phyloP scores from a whole-genome alignment of 2,113 vertebrate species.

The Holacanthus passer region DNA sequence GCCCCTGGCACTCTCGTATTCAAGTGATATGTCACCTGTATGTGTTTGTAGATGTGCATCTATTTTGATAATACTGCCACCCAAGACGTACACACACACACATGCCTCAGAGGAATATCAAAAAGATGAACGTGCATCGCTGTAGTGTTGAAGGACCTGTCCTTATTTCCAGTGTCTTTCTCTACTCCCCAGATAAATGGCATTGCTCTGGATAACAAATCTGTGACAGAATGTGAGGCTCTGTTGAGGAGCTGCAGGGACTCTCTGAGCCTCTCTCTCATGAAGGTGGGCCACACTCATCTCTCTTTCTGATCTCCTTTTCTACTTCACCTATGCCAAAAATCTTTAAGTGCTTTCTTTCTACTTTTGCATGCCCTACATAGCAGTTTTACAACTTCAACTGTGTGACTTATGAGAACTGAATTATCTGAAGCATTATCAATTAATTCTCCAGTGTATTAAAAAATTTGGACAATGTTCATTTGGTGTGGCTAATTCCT shows the following conservation, averaged over 20 bases:
- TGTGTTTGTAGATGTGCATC: slow-evolving; percentile 42
- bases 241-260: slow-evolving; percentile 93
- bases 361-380: slow-evolving; percentile 38
- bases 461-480: too few relatives aligned
- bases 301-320: slow-evolving; percentile 29
- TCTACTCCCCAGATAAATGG: slow-evolving; percentile 91
- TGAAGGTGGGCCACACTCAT: slow-evolving; percentile 90
- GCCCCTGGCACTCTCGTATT: slow-evolving; percentile 24
- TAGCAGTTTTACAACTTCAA: slow-evolving; percentile 26
- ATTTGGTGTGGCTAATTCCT: slow-evolving; percentile 6
- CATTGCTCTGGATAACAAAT: slow-evolving; percentile 97
- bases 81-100: neutral
- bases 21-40: slow-evolving; percentile 43
- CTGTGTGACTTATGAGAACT: slow-evolving; percentile 1
- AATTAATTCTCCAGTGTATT: too few relatives aligned
- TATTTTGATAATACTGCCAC: slow-evolving; percentile 14
- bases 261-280: slow-evolving; percentile 92
- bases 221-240: slow-evolving; percentile 96
- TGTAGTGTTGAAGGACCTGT: slow-evolving; percentile 48
- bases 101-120: slow-evolving; percentile 12
- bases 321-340: slow-evolving; percentile 1
- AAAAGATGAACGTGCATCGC: slow-evolving; percentile 13
- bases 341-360: slow-evolving; percentile 15
- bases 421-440: neutral
- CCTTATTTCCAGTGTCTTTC: slow-evolving; percentile 57